Percentiles rank a stretch among this genome's conserved stretches.
phyloP scores from a whole-genome alignment of 2,797 vertebrate species.

The Yasuhikotakia modesta region DNA sequence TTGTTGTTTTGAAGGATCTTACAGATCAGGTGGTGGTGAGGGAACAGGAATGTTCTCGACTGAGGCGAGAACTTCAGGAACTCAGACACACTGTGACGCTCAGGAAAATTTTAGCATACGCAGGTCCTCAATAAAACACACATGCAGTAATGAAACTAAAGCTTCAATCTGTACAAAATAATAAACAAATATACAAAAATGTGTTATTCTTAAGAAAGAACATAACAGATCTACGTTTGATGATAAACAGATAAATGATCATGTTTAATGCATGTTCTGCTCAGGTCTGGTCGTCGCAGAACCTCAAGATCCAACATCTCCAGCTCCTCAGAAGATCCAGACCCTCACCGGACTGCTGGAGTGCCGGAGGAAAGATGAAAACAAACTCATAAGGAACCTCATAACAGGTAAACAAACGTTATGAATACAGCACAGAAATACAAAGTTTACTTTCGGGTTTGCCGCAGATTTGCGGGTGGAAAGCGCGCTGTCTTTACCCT shows the following conservation, averaged over 20 bases:
- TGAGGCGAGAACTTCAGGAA: slow-evolving; percentile 76
- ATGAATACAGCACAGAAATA: background rate
- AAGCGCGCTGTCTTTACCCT: slow-evolving; percentile 64
- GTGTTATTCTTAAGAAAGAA: too few species aligned
- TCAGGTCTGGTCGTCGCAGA: slow-evolving; percentile 52
- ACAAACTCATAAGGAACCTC: slow-evolving; percentile 78
- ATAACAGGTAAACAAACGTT: slow-evolving; percentile 74
- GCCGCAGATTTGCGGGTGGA: slow-evolving; percentile 77
- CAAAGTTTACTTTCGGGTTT: background rate
- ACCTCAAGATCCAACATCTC: slow-evolving; percentile 51
- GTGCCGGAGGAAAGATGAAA: slow-evolving; percentile 78
- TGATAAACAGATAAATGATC: background rate
- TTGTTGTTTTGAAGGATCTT: slow-evolving; percentile 65
- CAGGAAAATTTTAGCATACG: slow-evolving; percentile 68
- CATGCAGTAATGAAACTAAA: background rate
- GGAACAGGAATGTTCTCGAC: slow-evolving; percentile 71
- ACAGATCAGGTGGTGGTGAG: slow-evolving; percentile 73
- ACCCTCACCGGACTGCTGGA: slow-evolving; percentile 73
- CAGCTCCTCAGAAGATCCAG: slow-evolving; percentile 28
- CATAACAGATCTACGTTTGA: too few species aligned
- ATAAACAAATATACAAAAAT: too few species aligned
- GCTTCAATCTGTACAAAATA: too few species aligned
- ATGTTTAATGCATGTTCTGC: background rate
- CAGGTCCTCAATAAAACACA: slow-evolving; percentile 18
- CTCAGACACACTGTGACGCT: slow-evolving; percentile 67